Conservation (phyloP, 2,113 vertebrate genomes). For the Marcusenius ussheri region DNA sequence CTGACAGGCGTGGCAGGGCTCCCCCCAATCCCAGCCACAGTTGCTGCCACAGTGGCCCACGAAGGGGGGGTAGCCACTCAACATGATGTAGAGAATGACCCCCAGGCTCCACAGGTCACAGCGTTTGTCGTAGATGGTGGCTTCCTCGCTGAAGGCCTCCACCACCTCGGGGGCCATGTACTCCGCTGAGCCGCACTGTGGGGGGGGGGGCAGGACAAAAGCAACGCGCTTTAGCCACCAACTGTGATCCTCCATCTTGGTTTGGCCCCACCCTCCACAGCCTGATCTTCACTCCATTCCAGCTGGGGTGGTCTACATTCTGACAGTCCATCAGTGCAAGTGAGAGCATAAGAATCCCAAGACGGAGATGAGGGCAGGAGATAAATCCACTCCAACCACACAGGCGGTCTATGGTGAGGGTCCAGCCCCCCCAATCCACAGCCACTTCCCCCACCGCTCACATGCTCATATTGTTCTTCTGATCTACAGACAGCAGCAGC, state of each 20-base stretch:
- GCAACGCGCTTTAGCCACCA: background rate
- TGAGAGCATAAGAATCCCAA: background rate
- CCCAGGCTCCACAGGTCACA: slow-evolving; percentile 97
- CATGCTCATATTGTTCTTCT: background rate
- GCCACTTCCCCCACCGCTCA: too few relatives aligned
- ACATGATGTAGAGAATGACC: slow-evolving; percentile 94
- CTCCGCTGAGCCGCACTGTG: slow-evolving; percentile 88
- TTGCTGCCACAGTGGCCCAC: slow-evolving; percentile 87
- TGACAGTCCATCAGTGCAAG: background rate
- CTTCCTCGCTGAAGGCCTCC: slow-evolving; percentile 94
- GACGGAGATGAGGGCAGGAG: background rate
- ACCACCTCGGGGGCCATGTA: slow-evolving; percentile 98
- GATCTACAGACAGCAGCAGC: background rate
- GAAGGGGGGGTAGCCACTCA: slow-evolving; percentile 92
- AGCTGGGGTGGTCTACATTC: background rate
- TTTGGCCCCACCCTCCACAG: background rate
- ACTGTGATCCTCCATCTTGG: background rate
- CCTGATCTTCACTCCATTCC: too few relatives aligned
- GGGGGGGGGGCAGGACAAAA: background rate
- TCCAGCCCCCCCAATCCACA: background rate
- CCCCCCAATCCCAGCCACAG: slow-evolving; percentile 93
- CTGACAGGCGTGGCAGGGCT: slow-evolving; percentile 90
- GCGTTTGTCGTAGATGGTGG: slow-evolving; percentile 94
- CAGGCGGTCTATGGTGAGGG: background rate
- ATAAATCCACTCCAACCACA: background rate